Evolutionary conservation across 2,888 invertebrate genomes (phyloP), one percentile per base, ranked within the genome.

Genomic region (Alloplasta piceator): DNA sequence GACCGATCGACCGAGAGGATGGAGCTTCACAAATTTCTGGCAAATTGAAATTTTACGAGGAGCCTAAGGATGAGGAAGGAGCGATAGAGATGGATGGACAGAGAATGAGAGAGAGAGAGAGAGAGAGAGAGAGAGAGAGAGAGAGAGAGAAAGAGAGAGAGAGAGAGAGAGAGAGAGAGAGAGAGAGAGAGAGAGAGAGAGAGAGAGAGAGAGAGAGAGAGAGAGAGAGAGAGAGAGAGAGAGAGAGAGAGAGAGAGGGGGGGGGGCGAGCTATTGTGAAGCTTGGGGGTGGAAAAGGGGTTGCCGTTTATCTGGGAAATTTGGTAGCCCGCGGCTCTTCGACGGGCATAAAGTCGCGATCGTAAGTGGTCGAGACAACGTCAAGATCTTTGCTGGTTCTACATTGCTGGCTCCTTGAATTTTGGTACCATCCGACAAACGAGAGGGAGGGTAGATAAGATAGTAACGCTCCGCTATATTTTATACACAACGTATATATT

Each of bases 31-130:
- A 74, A 81, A 81, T 81, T 81, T 81, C 70, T 74, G 71, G 74
- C 81, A 81, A 81, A 81, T 81, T 78, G 81, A 81, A 81, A 81
- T 78, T 81, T 81, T 81, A 78, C 74, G 78, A 81, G 70, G 60
- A 73, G 55, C 50, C 74, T 66, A 46, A 60, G 52, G 64, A 85
- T 82, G 83, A 82, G 80, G 77, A 55, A 14, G 80, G 83, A 67
- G 82, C 38, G 63, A 72, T 36, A 41, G 60, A 72, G 9, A 60
- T 41, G 72, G 61, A 55, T 26, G 26, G 26, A 26, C 26, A 26
- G 26, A 26, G 80, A 48, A 16, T 79, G 82, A 66, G 82, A 39
- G 63, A 71, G 39, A 43, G 56, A 71, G 6, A 56, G 48, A 73
- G 60, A 50, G n/a, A n/a, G n/a, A n/a, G n/a, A n/a, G n/a, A n/a